Conservation (phyloP, 1,140 invertebrate species). For the Metaphire vulgaris region DNA sequence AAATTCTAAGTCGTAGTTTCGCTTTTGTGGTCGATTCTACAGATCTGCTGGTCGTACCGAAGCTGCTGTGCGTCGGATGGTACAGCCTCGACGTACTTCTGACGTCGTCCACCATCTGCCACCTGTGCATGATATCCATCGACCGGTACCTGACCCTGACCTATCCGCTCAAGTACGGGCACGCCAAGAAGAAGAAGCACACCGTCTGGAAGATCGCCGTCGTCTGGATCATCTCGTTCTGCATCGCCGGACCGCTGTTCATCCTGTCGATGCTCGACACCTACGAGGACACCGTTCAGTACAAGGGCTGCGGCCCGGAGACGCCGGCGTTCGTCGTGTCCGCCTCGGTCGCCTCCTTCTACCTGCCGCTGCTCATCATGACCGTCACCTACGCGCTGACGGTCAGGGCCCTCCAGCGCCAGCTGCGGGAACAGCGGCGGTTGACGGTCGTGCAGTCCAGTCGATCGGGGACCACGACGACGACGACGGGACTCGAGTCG, state of each 20-base stretch:
- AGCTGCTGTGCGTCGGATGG: slow-evolving; percentile 31
- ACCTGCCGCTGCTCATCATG: slow-evolving; percentile 87
- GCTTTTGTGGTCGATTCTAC: too few relatives aligned
- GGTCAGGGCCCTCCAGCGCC: slow-evolving; percentile 55
- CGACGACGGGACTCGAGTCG: background rate
- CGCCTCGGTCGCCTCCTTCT: slow-evolving; percentile 80
- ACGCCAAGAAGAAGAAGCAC: slow-evolving; percentile 50
- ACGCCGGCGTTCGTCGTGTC: slow-evolving; percentile 80
- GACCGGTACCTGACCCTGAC: slow-evolving; percentile 58
- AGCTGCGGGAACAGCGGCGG: slow-evolving; percentile 23
- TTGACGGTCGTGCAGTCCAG: slow-evolving; percentile 4
- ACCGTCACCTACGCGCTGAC: slow-evolving; percentile 81
- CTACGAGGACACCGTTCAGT: slow-evolving; percentile 10
- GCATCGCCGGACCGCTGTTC: slow-evolving; percentile 75
- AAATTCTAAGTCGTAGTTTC: too few relatives aligned
- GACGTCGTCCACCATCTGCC: slow-evolving; percentile 82
- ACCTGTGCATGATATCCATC: slow-evolving; percentile 88
- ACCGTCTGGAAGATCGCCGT: slow-evolving; percentile 70
- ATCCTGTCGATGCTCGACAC: slow-evolving; percentile 65
- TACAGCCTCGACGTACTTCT: slow-evolving; percentile 72
- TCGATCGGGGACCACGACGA: background rate
- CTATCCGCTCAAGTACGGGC: slow-evolving; percentile 53
- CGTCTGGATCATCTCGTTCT: slow-evolving; percentile 76
- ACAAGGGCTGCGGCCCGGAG: slow-evolving; percentile 61
- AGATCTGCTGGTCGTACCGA: slow-evolving; percentile 26